phyloP scores from a whole-genome alignment of 2,888 invertebrate genomes.

The Globia sparganii region DNA sequence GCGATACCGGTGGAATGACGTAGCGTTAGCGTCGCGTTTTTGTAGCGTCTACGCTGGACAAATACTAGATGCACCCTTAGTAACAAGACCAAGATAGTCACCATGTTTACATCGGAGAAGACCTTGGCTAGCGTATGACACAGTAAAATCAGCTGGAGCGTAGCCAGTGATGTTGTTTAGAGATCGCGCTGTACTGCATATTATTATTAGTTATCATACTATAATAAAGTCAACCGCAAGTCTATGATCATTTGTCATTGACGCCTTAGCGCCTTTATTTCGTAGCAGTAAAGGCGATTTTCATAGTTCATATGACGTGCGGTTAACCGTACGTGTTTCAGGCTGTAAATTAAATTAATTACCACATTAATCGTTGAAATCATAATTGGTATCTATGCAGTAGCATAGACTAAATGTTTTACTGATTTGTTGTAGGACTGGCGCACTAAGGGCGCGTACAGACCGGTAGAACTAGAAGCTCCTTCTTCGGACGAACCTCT shows the following conservation, averaged over 20 bases:
- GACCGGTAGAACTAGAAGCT: constrained; percentile 80
- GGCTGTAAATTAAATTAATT: constrained; percentile 21
- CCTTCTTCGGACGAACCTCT: constrained; percentile 83
- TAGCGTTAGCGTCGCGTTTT: neutral
- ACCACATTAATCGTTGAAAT: constrained; percentile 28
- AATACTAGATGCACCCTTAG: constrained; percentile 18
- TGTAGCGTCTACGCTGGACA: neutral
- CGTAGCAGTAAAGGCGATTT: neutral
- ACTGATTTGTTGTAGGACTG: constrained; percentile 79
- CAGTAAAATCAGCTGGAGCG: constrained; percentile 55
- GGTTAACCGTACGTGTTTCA: neutral
- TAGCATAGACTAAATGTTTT: constrained; percentile 16
- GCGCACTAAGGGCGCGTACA: constrained; percentile 87
- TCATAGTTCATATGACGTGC: neutral
- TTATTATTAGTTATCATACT: constrained; percentile 42
- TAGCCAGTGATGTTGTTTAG: constrained; percentile 59
- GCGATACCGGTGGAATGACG: neutral
- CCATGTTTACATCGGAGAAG: constrained; percentile 22
- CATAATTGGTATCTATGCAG: constrained; percentile 11
- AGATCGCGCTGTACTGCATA: constrained; percentile 45
- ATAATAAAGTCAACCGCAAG: constrained; percentile 4
- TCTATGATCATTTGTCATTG: neutral
- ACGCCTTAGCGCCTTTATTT: neutral
- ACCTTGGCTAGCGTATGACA: constrained; percentile 54
- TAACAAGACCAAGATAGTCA: constrained; percentile 30